Conservation (phyloP, 2,888 invertebrate species). For the Aporophyla nigra region DNA sequence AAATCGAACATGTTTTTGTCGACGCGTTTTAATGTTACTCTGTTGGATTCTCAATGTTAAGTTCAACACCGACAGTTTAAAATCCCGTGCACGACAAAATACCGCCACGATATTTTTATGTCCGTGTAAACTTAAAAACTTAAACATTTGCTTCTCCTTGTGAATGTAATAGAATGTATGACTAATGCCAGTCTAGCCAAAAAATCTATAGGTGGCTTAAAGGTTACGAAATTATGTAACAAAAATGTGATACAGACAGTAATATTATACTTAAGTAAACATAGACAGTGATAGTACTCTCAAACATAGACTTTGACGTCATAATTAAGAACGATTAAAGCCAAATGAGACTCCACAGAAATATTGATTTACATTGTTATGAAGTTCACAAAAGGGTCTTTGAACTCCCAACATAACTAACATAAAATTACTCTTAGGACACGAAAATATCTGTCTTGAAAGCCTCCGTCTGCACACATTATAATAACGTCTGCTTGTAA, state of each 20-base stretch:
- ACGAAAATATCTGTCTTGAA: constrained; percentile 31
- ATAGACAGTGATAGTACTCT: neutral
- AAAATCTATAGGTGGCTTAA: neutral
- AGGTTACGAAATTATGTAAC: constrained; percentile 17
- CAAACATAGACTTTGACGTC: constrained; percentile 17
- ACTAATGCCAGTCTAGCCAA: constrained; percentile 17
- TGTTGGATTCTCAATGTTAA: too few species aligned
- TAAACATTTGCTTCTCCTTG: constrained; percentile 2
- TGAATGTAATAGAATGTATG: neutral
- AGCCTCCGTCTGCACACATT: constrained; percentile 44
- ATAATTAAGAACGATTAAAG: constrained; percentile 31
- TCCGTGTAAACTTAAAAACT: neutral
- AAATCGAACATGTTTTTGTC: too few species aligned
- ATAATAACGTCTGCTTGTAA: constrained; percentile 25
- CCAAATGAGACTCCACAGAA: constrained; percentile 35
- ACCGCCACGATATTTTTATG: too few species aligned
- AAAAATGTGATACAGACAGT: constrained; percentile 1
- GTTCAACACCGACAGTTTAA: too few species aligned
- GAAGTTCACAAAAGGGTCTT: constrained; percentile 52
- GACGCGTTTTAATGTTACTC: too few species aligned
- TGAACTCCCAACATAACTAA: constrained; percentile 48
- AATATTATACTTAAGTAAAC: neutral
- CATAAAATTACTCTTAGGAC: constrained; percentile 24
- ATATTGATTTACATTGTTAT: constrained; percentile 61
- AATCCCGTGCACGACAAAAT: too few species aligned